phyloP scores from a whole-genome alignment of 2,113 vertebrate species.

The Sturnus vulgaris region DNA sequence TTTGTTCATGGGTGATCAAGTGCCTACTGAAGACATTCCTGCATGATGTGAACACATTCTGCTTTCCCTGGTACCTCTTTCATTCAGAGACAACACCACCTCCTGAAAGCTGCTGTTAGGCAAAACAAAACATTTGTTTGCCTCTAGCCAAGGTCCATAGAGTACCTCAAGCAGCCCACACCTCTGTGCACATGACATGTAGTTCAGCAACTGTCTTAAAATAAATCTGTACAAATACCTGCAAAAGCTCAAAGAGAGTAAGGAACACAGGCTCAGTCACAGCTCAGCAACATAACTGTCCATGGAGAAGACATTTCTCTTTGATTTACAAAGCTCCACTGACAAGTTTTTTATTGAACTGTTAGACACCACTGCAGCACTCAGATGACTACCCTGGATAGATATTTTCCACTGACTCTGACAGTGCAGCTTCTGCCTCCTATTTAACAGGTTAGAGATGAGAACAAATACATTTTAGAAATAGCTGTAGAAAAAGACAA shows the following conservation, averaged over 20 bases:
- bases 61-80: neutral
- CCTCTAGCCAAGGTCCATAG: rapidly evolving
- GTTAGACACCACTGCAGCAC: neutral
- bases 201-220: neutral
- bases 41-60: neutral
- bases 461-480: neutral
- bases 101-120: neutral
- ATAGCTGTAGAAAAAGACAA: neutral
- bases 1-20: neutral
- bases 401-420: neutral
- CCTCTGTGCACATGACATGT: neutral
- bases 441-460: neutral
- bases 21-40: neutral
- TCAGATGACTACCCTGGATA: neutral
- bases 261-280: neutral
- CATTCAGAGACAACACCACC: neutral
- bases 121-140: neutral
- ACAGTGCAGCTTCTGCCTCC: neutral
- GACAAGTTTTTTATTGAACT: neutral
- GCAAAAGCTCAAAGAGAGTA: neutral
- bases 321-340: neutral
- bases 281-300: neutral
- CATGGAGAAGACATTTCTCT: neutral
- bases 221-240: neutral
- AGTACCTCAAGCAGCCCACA: neutral